phyloP scores from a whole-genome alignment of 2,113 vertebrate genomes.

The Thomomys bottae region DNA sequence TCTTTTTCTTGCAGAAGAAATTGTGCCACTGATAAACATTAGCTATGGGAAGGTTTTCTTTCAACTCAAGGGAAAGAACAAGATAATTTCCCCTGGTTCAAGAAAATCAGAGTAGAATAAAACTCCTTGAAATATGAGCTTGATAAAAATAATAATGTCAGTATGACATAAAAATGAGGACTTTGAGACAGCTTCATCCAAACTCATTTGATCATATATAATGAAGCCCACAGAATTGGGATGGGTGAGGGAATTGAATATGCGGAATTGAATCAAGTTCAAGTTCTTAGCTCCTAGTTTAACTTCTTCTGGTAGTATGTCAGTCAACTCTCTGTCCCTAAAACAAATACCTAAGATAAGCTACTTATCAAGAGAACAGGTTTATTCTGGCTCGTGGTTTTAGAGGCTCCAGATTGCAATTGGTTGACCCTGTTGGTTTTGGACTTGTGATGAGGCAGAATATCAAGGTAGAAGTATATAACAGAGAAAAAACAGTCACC shows the following conservation, averaged over 20 bases:
- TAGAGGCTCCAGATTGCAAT: background rate
- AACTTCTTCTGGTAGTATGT: constrained; percentile 16
- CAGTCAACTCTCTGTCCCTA: background rate
- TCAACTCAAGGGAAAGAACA: constrained; percentile 76
- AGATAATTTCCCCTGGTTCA: constrained; percentile 82
- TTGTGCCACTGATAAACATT: constrained; percentile 75
- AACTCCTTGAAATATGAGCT: constrained; percentile 81
- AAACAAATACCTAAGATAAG: background rate
- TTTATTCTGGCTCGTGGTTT: background rate
- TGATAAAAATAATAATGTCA: constrained; percentile 84
- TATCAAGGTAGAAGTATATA: background rate
- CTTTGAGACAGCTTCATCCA: constrained; percentile 80
- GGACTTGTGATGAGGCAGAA: background rate
- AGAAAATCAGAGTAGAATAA: constrained; percentile 75
- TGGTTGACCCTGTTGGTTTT: background rate
- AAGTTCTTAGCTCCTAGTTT: background rate
- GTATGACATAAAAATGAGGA: constrained; percentile 82
- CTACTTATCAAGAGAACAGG: background rate
- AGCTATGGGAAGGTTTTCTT: constrained; percentile 78
- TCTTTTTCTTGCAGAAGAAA: constrained; percentile 71
- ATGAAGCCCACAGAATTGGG: constrained; percentile 68
- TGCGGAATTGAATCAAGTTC: constrained; percentile 11
- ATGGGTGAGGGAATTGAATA: constrained; percentile 43
- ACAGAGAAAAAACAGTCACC: background rate
- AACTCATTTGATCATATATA: constrained; percentile 76